phyloP scores from a whole-genome alignment of 2,797 vertebrate genomes.

The Hoplostethus mediterraneus region DNA sequence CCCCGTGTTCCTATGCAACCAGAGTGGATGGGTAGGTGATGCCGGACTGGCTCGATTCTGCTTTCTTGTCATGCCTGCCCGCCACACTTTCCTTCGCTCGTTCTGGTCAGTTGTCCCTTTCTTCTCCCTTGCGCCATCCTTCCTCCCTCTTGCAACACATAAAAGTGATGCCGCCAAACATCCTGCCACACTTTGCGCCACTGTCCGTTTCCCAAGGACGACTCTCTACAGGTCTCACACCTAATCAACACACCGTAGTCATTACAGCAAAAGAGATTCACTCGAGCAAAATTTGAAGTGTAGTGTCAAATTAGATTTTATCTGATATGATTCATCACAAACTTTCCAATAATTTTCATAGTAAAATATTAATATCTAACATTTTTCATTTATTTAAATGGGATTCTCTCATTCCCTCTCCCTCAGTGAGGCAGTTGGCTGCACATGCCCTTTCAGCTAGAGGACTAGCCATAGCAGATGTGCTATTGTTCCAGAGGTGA shows the following conservation, averaged over 20 bases:
- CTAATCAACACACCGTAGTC: conserved; percentile 25
- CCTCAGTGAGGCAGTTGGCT: conserved; percentile 55
- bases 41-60: conserved; percentile 74
- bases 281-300: not conserved
- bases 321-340: not conserved
- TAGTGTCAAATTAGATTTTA: conserved; percentile 6
- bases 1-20: conserved; percentile 84
- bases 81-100: conserved; percentile 61
- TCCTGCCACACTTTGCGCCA: conserved; percentile 1
- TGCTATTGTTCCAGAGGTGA: conserved; percentile 64
- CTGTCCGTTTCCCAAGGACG: not conserved
- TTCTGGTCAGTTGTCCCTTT: conserved; percentile 55
- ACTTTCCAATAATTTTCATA: not conserved
- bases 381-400: conserved; percentile 17
- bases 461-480: conserved; percentile 68
- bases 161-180: conserved; percentile 31
- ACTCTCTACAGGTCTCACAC: conserved; percentile 7
- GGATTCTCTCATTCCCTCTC: conserved; percentile 29
- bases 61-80: conserved; percentile 78
- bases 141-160: conserved; percentile 23
- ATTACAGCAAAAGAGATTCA: conserved; percentile 15
- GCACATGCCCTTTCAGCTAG: conserved; percentile 56
- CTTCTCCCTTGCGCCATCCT: conserved; percentile 13
- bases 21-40: conserved; percentile 81
- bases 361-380: conserved; percentile 5